These are phyloP conservation scores for Bubalus kerabau DNA, from an alignment of 2,113 vertebrate species.

Conservation along the genomic window DNA sequence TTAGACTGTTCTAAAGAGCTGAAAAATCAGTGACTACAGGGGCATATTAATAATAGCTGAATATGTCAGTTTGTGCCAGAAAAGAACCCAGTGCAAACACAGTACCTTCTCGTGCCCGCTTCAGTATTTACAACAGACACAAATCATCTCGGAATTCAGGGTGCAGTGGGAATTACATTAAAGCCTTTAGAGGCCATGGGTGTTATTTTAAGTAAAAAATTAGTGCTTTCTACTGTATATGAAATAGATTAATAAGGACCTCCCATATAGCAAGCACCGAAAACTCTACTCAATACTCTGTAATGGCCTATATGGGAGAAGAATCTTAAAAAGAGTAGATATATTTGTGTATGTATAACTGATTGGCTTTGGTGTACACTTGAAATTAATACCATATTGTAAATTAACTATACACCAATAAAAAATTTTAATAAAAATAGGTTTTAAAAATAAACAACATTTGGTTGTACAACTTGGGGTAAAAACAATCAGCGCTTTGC, in stretches of 20 bases:
- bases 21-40: neutral
- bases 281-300: neutral
- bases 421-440: neutral
- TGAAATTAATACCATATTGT: neutral
- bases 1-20: neutral
- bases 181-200: neutral
- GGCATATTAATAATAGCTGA: neutral
- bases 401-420: neutral
- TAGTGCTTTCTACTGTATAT: neutral
- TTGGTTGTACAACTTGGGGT: neutral
- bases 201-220: neutral
- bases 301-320: neutral
- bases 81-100: neutral
- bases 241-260: neutral
- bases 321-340: neutral
- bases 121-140: neutral
- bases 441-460: neutral
- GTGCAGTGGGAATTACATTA: neutral
- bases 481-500: neutral
- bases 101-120: neutral
- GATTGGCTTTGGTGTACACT: neutral
- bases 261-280: neutral
- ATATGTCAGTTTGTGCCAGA: neutral
- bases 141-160: neutral
- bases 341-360: neutral